These are phyloP conservation scores for Sebastes goodei DNA, from an alignment of 2,797 vertebrate species.

Conservation along the genomic window DNA sequence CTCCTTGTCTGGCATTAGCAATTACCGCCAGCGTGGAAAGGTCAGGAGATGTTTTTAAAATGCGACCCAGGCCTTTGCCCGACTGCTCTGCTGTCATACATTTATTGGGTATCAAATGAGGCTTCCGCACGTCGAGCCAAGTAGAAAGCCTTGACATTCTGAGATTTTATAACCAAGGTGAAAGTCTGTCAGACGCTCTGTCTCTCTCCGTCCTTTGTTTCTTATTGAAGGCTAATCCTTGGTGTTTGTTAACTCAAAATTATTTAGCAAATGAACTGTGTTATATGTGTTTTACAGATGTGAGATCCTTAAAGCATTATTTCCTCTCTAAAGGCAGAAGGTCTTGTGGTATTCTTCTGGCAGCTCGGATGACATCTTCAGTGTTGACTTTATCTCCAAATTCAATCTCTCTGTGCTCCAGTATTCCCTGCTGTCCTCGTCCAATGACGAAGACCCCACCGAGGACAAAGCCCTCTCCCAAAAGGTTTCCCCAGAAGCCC, in stretches of 20 bases:
- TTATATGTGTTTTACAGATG: neutral
- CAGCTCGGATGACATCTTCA: constrained; percentile 86
- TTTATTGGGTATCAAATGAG: constrained; percentile 75
- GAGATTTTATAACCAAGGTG: constrained; percentile 67
- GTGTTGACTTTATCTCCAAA: constrained; percentile 49
- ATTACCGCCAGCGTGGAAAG: constrained; percentile 77
- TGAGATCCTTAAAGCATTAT: constrained; percentile 11
- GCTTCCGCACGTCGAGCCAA: constrained; percentile 33
- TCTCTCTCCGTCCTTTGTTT: constrained; percentile 19
- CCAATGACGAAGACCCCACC: constrained; percentile 87
- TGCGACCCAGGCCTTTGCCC: constrained; percentile 65
- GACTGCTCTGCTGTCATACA: constrained; percentile 69
- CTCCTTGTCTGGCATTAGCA: constrained; percentile 81
- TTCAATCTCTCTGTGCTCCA: too few relatives aligned
- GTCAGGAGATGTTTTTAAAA: constrained; percentile 84
- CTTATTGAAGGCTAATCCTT: constrained; percentile 2
- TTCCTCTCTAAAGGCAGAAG: constrained; percentile 26
- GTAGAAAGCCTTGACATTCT: constrained; percentile 49
- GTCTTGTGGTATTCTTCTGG: constrained; percentile 78
- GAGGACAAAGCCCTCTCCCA: constrained; percentile 91
- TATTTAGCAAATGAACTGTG: constrained; percentile 3
- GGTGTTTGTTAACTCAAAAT: constrained; percentile 15
- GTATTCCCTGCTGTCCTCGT: too few relatives aligned
- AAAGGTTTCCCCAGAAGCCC: constrained; percentile 89
- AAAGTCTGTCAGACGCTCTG: constrained; percentile 41